Evolutionary conservation across 2,113 vertebrate species (phyloP).

Genomic region (Probosciger aterrimus): DNA sequence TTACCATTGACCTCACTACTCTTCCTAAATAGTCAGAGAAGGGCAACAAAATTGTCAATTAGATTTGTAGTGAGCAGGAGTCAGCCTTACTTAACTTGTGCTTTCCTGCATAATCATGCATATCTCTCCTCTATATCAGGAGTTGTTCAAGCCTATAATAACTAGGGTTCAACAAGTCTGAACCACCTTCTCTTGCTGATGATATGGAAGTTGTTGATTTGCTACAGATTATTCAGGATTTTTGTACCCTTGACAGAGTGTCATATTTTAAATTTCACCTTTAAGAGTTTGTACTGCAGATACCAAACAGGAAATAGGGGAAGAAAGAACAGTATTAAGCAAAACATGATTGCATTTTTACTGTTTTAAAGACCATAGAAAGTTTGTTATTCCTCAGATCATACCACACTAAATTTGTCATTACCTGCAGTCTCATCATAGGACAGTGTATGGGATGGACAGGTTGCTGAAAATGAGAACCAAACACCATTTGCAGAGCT

Average conservation of each 20-base stretch:
- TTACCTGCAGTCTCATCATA: neutral
- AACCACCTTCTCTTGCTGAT: conserved; percentile 68
- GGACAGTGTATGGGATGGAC: neutral
- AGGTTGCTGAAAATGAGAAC: neutral
- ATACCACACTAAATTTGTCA: neutral
- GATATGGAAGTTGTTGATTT: conserved; percentile 69
- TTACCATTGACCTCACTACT: conserved; percentile 77
- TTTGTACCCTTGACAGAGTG: conserved; percentile 43
- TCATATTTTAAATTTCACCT: conserved; percentile 52
- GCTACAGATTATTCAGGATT: conserved; percentile 59
- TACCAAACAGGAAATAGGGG: neutral
- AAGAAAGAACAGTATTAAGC: neutral
- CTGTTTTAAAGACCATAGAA: neutral
- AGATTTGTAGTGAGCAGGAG: conserved; percentile 64
- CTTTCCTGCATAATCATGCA: conserved; percentile 73
- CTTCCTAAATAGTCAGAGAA: conserved; percentile 78
- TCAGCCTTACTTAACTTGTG: conserved; percentile 67
- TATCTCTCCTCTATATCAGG: conserved; percentile 66
- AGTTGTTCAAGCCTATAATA: conserved; percentile 73
- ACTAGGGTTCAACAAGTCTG: conserved; percentile 72
- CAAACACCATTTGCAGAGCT: neutral
- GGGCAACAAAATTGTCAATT: conserved; percentile 81
- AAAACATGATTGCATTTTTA: neutral
- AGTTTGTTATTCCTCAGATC: neutral
- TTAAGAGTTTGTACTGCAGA: neutral